Conservation (phyloP, 2,888 invertebrate genomes). For the Atethmia centrago region DNA sequence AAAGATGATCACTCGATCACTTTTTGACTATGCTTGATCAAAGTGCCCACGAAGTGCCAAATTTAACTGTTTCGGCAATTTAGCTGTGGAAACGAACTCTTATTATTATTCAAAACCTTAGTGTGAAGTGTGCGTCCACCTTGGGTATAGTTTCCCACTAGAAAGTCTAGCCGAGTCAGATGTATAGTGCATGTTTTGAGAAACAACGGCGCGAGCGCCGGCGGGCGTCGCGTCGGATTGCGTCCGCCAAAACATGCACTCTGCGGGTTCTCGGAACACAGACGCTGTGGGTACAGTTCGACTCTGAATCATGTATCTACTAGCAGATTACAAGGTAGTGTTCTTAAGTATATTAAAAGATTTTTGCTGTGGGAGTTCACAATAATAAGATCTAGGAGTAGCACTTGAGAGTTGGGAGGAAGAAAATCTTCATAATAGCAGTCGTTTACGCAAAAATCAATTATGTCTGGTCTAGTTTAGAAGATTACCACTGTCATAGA, state of each 20-base stretch:
- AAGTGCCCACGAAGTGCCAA: background rate
- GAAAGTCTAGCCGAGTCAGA: slow-evolving; percentile 46
- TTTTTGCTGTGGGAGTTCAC: background rate
- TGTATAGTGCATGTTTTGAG: slow-evolving; percentile 59
- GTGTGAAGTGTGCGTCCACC: background rate
- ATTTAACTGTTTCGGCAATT: background rate
- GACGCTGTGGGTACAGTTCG: slow-evolving; percentile 21
- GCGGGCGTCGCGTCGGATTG: slow-evolving; percentile 50
- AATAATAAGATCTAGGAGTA: background rate
- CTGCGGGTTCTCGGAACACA: slow-evolving; percentile 54
- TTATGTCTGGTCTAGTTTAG: background rate
- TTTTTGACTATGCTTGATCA: background rate
- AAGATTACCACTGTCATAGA: background rate
- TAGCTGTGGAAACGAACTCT: background rate
- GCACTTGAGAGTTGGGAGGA: no score
- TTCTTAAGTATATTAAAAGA: background rate
- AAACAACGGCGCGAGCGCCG: slow-evolving; percentile 40
- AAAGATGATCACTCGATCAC: background rate
- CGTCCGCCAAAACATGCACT: slow-evolving; percentile 60
- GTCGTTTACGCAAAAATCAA: background rate
- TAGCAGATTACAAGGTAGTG: background rate
- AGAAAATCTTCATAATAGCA: no score
- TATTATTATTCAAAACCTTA: slow-evolving; percentile 7
- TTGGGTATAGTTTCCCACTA: slow-evolving; percentile 43
- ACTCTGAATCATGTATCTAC: background rate